These are phyloP conservation scores for Onychomys leucogaster DNA, from an alignment of 2,797 vertebrate species.

Conservation along the genomic window DNA sequence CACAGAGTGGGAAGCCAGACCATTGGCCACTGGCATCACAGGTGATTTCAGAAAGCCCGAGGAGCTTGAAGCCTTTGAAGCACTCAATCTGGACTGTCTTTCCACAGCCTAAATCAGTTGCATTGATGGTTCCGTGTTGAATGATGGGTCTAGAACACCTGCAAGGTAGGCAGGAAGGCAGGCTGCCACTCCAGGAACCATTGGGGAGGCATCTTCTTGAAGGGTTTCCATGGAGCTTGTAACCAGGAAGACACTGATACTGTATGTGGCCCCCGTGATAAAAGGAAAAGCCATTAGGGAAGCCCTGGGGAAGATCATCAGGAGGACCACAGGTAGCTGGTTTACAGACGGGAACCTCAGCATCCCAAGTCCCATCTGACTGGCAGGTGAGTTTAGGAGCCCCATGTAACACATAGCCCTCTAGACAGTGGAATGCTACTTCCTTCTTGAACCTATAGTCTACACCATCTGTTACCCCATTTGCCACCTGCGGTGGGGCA, in stretches of 20 bases:
- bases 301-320: slow-evolving; percentile 94
- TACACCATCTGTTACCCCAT: slow-evolving; percentile 89
- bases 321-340: slow-evolving; percentile 93
- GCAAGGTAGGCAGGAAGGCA: slow-evolving; percentile 93
- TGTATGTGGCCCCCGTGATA: slow-evolving; percentile 91
- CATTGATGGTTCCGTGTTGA: slow-evolving; percentile 89
- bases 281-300: slow-evolving; percentile 94
- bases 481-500: slow-evolving; percentile 85
- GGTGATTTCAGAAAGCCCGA: slow-evolving; percentile 91
- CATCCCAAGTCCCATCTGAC: slow-evolving; percentile 93
- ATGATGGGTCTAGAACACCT: slow-evolving; percentile 90
- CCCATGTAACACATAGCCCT: slow-evolving; percentile 92
- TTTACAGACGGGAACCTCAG: slow-evolving; percentile 91
- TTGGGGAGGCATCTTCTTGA: slow-evolving; percentile 92
- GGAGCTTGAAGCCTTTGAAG: slow-evolving; percentile 91
- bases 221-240: slow-evolving; percentile 91
- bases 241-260: slow-evolving; percentile 95
- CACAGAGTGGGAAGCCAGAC: slow-evolving; percentile 94
- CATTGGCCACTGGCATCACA: slow-evolving; percentile 94
- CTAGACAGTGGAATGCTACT: slow-evolving; percentile 91
- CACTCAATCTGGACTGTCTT: slow-evolving; percentile 91
- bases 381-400: slow-evolving; percentile 88
- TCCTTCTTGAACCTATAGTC: slow-evolving; percentile 91
- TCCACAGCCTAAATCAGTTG: slow-evolving; percentile 91
- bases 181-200: slow-evolving; percentile 93